Conservation (phyloP, 2,113 vertebrate genomes). For the Crotophaga sulcirostris region DNA sequence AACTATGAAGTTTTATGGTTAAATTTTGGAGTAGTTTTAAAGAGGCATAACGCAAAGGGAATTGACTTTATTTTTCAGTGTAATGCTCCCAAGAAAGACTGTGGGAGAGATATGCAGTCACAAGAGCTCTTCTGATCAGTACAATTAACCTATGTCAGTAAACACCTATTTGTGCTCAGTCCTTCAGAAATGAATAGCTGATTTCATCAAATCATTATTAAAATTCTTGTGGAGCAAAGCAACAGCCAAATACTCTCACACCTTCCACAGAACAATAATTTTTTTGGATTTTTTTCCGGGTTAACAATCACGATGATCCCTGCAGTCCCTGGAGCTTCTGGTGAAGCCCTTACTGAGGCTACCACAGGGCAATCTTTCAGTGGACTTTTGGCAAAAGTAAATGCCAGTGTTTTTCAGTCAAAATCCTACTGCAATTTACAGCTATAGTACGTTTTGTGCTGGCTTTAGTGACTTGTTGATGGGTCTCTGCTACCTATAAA, state of each 20-base stretch:
- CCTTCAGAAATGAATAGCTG: neutral
- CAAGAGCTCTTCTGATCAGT: neutral
- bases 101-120: neutral
- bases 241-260: neutral
- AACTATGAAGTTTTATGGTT: neutral
- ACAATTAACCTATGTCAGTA: neutral
- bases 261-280: neutral
- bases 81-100: neutral
- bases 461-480: neutral
- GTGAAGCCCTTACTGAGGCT: neutral
- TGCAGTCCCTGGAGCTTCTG: neutral
- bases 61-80: neutral
- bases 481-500: neutral
- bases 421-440: neutral
- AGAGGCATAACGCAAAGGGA: neutral
- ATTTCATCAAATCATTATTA: neutral
- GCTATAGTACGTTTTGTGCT: neutral
- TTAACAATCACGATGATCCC: neutral
- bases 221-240: neutral
- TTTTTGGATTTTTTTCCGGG: neutral
- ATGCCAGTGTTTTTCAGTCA: neutral
- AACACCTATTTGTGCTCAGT: neutral
- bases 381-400: neutral
- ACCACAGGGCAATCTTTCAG: neutral
- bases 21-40: neutral